phyloP scores from a whole-genome alignment of 2,113 vertebrate species.

The Pluvianellus socialis region DNA sequence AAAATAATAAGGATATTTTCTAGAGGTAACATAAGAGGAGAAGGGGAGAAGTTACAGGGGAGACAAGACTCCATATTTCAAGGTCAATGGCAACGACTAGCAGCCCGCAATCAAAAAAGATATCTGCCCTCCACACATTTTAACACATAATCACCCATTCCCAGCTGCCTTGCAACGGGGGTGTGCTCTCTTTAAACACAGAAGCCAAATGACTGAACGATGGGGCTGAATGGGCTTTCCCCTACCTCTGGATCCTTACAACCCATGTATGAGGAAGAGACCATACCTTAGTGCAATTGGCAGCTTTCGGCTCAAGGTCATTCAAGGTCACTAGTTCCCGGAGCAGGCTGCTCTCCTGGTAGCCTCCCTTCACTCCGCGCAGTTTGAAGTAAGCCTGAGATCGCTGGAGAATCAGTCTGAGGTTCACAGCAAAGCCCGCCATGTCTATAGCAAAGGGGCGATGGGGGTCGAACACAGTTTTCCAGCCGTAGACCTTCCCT shows the following conservation, averaged over 20 bases:
- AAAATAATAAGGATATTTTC: neutral
- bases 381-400: slow-evolving; percentile 98
- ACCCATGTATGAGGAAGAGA: fast-evolving
- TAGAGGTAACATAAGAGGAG: neutral
- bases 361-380: slow-evolving; percentile 94
- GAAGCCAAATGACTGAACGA: fast-evolving
- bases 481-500: slow-evolving; percentile 97
- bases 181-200: neutral
- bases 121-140: neutral
- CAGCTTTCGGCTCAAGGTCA: slow-evolving; percentile 97
- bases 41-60: neutral
- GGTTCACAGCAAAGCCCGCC: slow-evolving; percentile 96
- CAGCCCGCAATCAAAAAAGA: neutral
- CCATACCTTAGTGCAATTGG: slow-evolving; percentile 98
- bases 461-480: slow-evolving; percentile 95
- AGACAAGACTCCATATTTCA: neutral
- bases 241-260: fast-evolving
- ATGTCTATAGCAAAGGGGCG: slow-evolving; percentile 98
- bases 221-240: fast-evolving
- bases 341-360: slow-evolving; percentile 97
- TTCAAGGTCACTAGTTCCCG: slow-evolving; percentile 93
- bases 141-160: neutral
- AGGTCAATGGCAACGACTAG: neutral
- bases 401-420: slow-evolving; percentile 92
- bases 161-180: neutral